A percentile compares a stretch with the other conserved stretches of the same genome.
phyloP scores from a whole-genome alignment of 53 echinoderm and acorn worm species.

The Patiria pectinifera region DNA sequence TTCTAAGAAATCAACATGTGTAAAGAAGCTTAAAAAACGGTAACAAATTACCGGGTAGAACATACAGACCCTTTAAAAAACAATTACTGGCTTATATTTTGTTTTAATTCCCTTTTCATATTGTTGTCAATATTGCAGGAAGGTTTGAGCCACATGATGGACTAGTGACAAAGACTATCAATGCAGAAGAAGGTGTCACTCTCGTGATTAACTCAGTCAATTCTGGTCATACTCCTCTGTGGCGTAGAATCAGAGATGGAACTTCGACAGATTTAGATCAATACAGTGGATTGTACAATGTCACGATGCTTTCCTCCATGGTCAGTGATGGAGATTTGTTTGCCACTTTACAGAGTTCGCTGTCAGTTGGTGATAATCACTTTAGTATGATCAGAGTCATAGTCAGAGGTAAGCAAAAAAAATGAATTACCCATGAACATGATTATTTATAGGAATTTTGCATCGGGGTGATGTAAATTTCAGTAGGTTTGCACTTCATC shows the following conservation, averaged over 20 bases:
- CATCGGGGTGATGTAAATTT: too few species aligned
- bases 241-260: constrained; percentile 13
- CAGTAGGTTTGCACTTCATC: too few species aligned
- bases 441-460: too few species aligned
- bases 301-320: neutral
- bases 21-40: too few species aligned
- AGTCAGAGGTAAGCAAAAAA: constrained; percentile 54
- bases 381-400: constrained; percentile 61
- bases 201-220: neutral
- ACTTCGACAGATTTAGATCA: too few species aligned
- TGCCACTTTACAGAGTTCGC: constrained; percentile 19
- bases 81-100: too few species aligned
- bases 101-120: too few species aligned
- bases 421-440: neutral
- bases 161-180: constrained; percentile 59
- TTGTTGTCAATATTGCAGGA: constrained; percentile 29
- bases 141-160: constrained; percentile 64
- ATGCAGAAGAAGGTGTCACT: constrained; percentile 48
- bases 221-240: neutral
- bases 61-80: too few species aligned
- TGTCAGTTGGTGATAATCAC: constrained; percentile 10
- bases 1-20: too few species aligned
- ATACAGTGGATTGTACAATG: neutral
- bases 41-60: too few species aligned
- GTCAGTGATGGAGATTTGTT: constrained; percentile 40